Evolutionary conservation across 2,888 invertebrate species (phyloP).

Genomic region (Belgica antarctica): DNA sequence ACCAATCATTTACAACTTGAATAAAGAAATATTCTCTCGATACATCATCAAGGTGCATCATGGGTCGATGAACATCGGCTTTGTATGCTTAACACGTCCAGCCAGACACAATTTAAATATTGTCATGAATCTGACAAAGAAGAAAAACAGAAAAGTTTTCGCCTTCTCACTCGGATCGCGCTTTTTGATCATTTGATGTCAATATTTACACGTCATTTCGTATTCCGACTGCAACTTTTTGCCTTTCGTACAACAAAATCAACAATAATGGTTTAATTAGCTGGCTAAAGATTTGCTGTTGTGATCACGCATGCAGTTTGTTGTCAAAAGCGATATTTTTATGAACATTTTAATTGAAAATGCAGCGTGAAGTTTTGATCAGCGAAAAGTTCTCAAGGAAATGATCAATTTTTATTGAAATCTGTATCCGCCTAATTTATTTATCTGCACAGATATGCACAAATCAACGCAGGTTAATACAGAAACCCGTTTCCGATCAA

Average conservation of each 20-base stretch:
- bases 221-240: background rate
- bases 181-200: background rate
- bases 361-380: too few relatives aligned
- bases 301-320: background rate
- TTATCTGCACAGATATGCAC: too few relatives aligned
- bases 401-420: too few relatives aligned
- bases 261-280: background rate
- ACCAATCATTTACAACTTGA: too few relatives aligned
- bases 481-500: too few relatives aligned
- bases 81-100: slow-evolving; percentile 34
- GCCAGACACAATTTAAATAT: slow-evolving; percentile 9
- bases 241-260: too few relatives aligned
- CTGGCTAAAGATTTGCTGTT: background rate
- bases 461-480: too few relatives aligned
- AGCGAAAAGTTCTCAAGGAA: too few relatives aligned
- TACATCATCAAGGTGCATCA: slow-evolving; percentile 8
- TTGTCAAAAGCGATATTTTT: too few relatives aligned
- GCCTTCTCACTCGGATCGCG: background rate
- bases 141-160: background rate
- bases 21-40: too few relatives aligned
- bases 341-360: too few relatives aligned
- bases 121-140: slow-evolving; percentile 11
- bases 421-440: too few relatives aligned
- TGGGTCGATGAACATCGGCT: slow-evolving; percentile 36
- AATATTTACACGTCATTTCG: background rate